Conservation (phyloP, 2,113 vertebrate species). For the Smithornis capensis region DNA sequence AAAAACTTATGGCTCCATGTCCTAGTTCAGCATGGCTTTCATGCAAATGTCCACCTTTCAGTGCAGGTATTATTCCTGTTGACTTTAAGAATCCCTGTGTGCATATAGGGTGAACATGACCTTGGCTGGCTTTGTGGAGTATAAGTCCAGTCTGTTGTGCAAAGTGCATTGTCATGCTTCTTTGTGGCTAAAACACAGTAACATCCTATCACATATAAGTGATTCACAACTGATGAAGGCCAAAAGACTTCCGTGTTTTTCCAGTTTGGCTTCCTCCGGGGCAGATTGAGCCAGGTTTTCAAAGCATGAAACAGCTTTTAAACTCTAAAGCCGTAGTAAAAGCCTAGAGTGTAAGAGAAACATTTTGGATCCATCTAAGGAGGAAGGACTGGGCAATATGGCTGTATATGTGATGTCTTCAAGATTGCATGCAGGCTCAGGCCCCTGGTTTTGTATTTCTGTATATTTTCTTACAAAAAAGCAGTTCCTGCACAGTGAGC, state of each 20-base stretch:
- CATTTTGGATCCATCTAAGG: neutral
- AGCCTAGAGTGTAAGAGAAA: neutral
- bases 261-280: neutral
- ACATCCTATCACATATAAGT: neutral
- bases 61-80: neutral
- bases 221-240: neutral
- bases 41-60: neutral
- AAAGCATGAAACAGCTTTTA: neutral
- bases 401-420: neutral
- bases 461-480: neutral
- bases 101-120: neutral
- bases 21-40: neutral
- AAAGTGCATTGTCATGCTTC: neutral
- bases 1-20: neutral
- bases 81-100: neutral
- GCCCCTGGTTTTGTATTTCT: neutral
- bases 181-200: neutral
- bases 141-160: neutral
- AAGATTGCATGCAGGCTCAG: neutral
- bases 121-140: neutral
- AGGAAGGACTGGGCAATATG: neutral
- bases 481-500: neutral
- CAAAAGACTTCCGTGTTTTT: neutral
- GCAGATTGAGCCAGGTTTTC: neutral
- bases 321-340: neutral